These are phyloP conservation scores for Campylomormyrus numenius DNA, from an alignment of 2,113 vertebrate genomes.

Conservation along the genomic window DNA sequence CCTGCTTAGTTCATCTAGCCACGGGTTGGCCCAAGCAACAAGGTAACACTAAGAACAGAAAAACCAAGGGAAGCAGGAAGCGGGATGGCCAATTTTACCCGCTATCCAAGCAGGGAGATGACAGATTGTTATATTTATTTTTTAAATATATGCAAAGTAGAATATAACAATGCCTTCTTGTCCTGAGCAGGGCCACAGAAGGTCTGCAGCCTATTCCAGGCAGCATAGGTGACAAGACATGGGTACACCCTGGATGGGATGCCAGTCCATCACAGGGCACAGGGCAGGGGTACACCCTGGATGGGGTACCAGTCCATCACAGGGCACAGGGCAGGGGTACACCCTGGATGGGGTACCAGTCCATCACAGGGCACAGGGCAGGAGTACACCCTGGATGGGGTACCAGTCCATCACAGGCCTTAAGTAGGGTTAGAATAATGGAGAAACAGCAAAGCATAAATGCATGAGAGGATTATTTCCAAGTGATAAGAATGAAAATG, in stretches of 20 bases:
- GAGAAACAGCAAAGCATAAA: background rate
- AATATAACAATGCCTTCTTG: background rate
- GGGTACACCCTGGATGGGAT: too few relatives aligned
- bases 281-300: background rate
- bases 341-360: too few relatives aligned
- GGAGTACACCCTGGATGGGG: too few relatives aligned
- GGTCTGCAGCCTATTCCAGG: too few relatives aligned
- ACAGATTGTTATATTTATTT: background rate
- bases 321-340: background rate
- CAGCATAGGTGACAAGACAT: background rate
- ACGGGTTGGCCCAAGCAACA: too few relatives aligned
- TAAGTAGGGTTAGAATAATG: background rate
- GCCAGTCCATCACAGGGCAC: background rate
- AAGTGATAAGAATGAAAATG: background rate
- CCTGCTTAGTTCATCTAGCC: too few relatives aligned
- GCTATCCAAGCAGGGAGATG: background rate
- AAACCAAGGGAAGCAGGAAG: too few relatives aligned
- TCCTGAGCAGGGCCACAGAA: too few relatives aligned
- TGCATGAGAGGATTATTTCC: background rate
- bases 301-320: background rate
- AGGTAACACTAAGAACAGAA: background rate
- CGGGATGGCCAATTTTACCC: too few relatives aligned
- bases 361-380: too few relatives aligned
- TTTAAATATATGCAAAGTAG: background rate
- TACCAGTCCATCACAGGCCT: background rate